A percentile compares a stretch with the other conserved stretches of the same genome.
Conservation (phyloP, 2,888 invertebrate genomes). For the Quadriops clusia region DNA sequence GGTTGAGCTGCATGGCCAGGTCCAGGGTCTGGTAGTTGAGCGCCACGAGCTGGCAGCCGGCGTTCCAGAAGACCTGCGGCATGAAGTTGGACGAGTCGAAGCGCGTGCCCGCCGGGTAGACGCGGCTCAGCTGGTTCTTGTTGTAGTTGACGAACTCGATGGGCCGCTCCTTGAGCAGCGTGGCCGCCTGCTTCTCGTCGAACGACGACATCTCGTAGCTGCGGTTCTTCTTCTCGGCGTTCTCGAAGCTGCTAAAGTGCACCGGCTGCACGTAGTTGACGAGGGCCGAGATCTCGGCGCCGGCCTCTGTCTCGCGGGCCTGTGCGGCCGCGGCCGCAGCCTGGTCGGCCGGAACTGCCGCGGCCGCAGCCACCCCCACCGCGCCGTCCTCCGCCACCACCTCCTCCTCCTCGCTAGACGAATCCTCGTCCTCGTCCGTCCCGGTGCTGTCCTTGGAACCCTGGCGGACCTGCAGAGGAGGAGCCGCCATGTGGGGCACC, state of each 20-base stretch:
- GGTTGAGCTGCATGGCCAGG: slow-evolving; percentile 91
- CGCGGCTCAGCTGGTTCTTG: slow-evolving; percentile 89
- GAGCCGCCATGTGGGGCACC: slow-evolving; percentile 43
- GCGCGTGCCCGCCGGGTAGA: slow-evolving; percentile 91
- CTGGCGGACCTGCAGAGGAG: slow-evolving; percentile 45
- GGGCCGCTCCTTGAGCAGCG: slow-evolving; percentile 79
- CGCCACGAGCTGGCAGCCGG: slow-evolving; percentile 94
- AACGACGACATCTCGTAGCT: slow-evolving; percentile 98
- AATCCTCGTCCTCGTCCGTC: slow-evolving; percentile 52
- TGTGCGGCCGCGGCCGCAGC: slow-evolving; percentile 45
- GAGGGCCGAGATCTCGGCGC: slow-evolving; percentile 88
- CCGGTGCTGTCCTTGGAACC: slow-evolving; percentile 72
- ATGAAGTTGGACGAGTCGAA: slow-evolving; percentile 97
- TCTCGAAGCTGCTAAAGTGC: slow-evolving; percentile 91
- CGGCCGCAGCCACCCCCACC: slow-evolving; percentile 36
- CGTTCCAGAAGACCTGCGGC: slow-evolving; percentile 98
- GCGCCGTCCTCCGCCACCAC: slow-evolving; percentile 31
- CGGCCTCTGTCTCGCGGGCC: slow-evolving; percentile 86
- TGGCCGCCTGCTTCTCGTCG: slow-evolving; percentile 93
- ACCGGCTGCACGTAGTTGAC: slow-evolving; percentile 98
- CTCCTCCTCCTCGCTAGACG: slow-evolving; percentile 60
- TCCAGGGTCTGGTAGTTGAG: slow-evolving; percentile 94
- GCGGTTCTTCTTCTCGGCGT: slow-evolving; percentile 86
- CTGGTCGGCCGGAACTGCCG: slow-evolving; percentile 32
- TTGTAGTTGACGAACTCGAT: slow-evolving; percentile 95